Base-by-base conservation (phyloP, 2,797 vertebrate genomes). In the Semaprochilodus insignis region DNA sequence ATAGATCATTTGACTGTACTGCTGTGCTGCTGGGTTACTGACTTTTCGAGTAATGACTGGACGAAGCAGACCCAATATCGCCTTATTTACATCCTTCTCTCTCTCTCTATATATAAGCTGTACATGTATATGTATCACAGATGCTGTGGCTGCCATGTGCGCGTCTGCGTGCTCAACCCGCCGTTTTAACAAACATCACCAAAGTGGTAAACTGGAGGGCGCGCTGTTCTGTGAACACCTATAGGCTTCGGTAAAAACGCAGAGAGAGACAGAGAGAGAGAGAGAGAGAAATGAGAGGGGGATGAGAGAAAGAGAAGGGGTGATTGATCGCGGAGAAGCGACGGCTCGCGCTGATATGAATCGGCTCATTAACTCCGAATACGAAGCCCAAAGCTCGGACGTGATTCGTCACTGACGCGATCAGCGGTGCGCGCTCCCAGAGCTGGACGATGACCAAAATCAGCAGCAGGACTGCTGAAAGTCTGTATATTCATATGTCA, bases 331-430 rank as follows among this genome's bases (percentile, higher is more conserved):
- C 72, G 78, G 85, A 91, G 91, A 89, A 84, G 91, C 90, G 91
- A 91, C 93, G 90, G 92, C 83, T 89, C 92, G 89, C 92, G 91
- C 89, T 90, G 91, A 94, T 95, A 94, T 94, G 93, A 94, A 91
- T 92, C 93, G 93, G 91, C 92, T 94, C 94, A 95, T 95, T 94
- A 95, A 94, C 93, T 92, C 92, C 91, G 88, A 93, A 93, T 93
- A 92, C 92, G 91, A 92, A 90, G 92, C 88, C 88, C 88, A 91
- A 90, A 91, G 91, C 91, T 87, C 88, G 89, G 74, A 90, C 86
- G 59, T 92, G 91, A 95, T 94, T 90, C 85, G 90, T 95, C 93
- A 94, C 83, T 74, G 90, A 87, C 25, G 87, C 88, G 78, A 75
- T 74, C 88, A 74, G 74, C 89, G 89, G 87, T 89, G 31, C 62